Evolutionary conservation across 2,113 vertebrate genomes (phyloP).

Genomic region (Odocoileus virginianus): DNA sequence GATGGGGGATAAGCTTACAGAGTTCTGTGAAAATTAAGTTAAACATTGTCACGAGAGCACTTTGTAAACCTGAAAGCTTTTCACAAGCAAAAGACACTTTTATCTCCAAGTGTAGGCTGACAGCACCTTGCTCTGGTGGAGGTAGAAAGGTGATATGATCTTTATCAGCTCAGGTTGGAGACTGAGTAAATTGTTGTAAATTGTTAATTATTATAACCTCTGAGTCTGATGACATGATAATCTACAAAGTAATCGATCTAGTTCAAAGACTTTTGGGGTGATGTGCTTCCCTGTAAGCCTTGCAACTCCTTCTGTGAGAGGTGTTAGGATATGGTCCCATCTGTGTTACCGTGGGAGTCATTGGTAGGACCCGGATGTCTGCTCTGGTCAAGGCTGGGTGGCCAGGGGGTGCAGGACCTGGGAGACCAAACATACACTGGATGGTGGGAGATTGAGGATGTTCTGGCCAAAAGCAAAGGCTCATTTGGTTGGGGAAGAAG

Average conservation of each 20-base stretch:
- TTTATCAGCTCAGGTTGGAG: background rate
- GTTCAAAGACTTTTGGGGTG: background rate
- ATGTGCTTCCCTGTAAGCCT: background rate
- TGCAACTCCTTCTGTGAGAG: background rate
- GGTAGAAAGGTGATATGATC: background rate
- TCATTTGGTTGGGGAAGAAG: background rate
- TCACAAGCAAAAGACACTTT: background rate
- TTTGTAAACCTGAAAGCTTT: background rate
- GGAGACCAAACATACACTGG: background rate
- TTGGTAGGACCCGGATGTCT: background rate
- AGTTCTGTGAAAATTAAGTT: constrained; percentile 10
- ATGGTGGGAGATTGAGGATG: background rate
- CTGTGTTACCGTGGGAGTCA: background rate
- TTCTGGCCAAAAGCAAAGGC: background rate
- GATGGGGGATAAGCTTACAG: background rate
- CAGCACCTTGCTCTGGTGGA: background rate
- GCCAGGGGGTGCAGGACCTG: background rate
- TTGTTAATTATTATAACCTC: background rate
- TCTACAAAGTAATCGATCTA: background rate
- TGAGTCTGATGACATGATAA: background rate
- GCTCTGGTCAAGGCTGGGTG: background rate
- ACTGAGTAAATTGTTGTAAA: background rate
- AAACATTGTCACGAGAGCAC: background rate
- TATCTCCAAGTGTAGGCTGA: background rate
- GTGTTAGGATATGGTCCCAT: background rate